These are phyloP conservation scores for Struthio camelus DNA, from an alignment of 2,113 vertebrate species.

Conservation along the genomic window DNA sequence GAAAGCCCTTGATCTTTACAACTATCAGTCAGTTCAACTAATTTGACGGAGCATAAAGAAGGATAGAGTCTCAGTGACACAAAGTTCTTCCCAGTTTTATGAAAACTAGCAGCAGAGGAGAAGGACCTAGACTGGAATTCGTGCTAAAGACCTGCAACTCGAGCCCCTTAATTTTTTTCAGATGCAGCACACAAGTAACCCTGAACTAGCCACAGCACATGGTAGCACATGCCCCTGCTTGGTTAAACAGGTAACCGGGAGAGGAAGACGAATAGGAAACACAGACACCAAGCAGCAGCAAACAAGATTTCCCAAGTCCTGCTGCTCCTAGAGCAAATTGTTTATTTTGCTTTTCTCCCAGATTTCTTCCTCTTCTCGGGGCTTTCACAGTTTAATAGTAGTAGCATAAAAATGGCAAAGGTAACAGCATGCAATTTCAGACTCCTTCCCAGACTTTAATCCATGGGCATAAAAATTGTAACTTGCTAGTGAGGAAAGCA, in stretches of 20 bases:
- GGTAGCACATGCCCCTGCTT: background rate
- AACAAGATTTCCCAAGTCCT: background rate
- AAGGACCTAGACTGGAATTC: background rate
- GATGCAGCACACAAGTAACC: background rate
- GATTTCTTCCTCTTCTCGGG: background rate
- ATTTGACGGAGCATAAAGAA: background rate
- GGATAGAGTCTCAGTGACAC: fast-evolving
- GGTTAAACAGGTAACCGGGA: background rate
- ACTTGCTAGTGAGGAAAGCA: background rate
- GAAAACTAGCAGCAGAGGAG: background rate
- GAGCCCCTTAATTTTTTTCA: background rate
- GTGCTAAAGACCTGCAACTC: background rate
- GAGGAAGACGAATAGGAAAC: background rate
- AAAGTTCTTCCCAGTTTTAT: background rate
- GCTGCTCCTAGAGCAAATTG: background rate
- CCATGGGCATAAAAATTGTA: background rate
- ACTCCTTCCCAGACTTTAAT: background rate
- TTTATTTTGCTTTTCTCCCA: background rate
- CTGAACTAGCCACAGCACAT: background rate
- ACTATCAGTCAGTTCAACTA: no score
- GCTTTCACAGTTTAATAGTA: background rate
- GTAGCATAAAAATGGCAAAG: background rate
- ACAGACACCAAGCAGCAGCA: background rate
- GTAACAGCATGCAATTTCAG: background rate
- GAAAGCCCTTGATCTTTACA: no score